A percentile compares a stretch with the other conserved stretches of the same genome.
Conservation (phyloP, 2,888 invertebrate genomes). For the Cephus pulcher region DNA sequence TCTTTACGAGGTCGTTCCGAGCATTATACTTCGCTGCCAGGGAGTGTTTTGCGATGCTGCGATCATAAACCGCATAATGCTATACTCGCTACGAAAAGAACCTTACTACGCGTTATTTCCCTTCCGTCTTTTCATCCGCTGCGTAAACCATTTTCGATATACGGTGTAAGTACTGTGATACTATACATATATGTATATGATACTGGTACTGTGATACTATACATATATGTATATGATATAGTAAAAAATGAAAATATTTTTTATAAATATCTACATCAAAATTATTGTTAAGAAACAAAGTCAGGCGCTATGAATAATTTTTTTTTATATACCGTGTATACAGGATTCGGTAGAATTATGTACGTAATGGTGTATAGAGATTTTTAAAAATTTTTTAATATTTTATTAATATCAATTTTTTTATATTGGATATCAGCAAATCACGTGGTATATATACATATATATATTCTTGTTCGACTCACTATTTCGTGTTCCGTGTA, state of each 20-base stretch:
- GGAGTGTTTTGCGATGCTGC: constrained; percentile 39
- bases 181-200: too few species aligned
- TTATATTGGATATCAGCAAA: too few species aligned
- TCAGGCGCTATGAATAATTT: not conserved
- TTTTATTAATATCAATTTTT: too few species aligned
- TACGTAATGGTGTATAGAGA: too few species aligned
- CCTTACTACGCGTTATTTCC: constrained; percentile 31
- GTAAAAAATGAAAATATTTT: too few species aligned
- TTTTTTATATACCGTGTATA: too few species aligned
- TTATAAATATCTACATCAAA: not conserved
- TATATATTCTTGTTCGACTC: not conserved
- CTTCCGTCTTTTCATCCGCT: constrained; percentile 11
- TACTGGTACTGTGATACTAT: not conserved
- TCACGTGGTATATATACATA: too few species aligned
- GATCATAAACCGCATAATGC: constrained; percentile 52
- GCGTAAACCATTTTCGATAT: constrained; percentile 39
- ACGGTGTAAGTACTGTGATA: constrained; percentile 12
- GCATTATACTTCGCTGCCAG: constrained; percentile 44
- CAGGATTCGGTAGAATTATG: too few species aligned
- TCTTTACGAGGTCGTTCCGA: constrained; percentile 58
- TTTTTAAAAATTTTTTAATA: too few species aligned
- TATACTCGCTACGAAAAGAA: constrained; percentile 32
- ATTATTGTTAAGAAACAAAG: not conserved
- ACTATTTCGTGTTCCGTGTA: not conserved
- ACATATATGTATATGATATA: too few species aligned